These are phyloP conservation scores for Solenodon paradoxus DNA, from an alignment of 2,113 vertebrate species.

Conservation along the genomic window DNA sequence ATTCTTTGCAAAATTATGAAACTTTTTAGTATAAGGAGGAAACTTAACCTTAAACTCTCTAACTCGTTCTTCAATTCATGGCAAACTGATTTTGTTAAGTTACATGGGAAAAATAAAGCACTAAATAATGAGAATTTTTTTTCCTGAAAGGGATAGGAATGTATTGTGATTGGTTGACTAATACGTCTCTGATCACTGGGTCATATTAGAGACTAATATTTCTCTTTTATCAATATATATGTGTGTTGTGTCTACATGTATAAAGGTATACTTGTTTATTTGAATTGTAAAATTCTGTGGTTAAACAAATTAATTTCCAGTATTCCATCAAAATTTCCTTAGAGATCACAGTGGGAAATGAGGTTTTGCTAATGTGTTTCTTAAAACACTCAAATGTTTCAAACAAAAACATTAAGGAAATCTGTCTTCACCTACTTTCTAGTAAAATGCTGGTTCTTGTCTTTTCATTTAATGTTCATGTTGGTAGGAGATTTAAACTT, in stretches of 20 bases:
- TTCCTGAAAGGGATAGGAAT: slow-evolving; percentile 9
- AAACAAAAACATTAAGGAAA: slow-evolving; percentile 12
- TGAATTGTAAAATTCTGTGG: not conserved
- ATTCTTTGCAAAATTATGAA: not conserved
- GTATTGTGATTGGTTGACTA: not conserved
- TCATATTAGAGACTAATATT: too few relatives aligned
- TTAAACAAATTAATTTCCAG: slow-evolving; percentile 22
- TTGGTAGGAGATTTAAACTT: not conserved
- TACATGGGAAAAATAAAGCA: not conserved
- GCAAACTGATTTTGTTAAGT: slow-evolving; percentile 1
- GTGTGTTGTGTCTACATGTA: not conserved
- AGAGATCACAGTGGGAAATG: not conserved
- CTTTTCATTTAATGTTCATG: not conserved
- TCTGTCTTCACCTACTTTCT: not conserved
- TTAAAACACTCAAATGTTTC: slow-evolving; percentile 6
- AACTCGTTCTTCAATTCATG: not conserved
- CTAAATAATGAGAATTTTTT: slow-evolving; percentile 7
- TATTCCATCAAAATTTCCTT: slow-evolving; percentile 16
- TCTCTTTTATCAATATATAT: not conserved
- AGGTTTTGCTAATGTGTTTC: not conserved
- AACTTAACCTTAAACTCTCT: not conserved
- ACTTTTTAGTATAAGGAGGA: slow-evolving; percentile 19
- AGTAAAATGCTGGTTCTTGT: not conserved
- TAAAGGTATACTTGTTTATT: not conserved
- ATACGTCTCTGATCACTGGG: too few relatives aligned